These are phyloP conservation scores for Tragelaphus scriptus DNA, from an alignment of 2,113 vertebrate species.

Conservation along the genomic window DNA sequence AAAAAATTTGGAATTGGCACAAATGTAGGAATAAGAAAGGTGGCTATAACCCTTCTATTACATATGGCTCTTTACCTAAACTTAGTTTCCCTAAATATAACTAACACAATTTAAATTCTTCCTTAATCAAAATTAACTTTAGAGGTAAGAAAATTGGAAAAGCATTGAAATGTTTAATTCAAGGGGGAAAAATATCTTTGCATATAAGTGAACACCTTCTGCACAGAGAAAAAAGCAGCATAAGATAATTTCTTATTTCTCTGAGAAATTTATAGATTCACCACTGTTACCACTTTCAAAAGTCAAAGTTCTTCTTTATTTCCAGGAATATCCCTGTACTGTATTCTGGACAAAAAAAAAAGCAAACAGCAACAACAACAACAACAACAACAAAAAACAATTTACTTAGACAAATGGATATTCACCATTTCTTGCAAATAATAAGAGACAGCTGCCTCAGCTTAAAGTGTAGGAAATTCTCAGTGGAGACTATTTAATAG, in stretches of 20 bases:
- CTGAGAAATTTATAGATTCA: background rate
- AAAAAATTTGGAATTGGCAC: background rate
- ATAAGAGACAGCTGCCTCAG: background rate
- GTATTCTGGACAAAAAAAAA: background rate
- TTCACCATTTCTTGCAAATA: background rate
- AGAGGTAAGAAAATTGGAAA: background rate
- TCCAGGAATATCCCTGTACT: background rate
- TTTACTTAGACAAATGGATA: background rate
- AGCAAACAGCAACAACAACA: background rate
- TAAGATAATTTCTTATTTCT: background rate
- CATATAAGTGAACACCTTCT: background rate
- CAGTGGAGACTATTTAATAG: background rate
- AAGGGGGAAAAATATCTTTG: background rate
- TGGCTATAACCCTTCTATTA: background rate
- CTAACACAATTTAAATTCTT: background rate
- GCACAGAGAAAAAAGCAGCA: background rate
- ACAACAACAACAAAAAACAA: background rate
- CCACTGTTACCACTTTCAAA: background rate
- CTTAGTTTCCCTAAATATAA: background rate
- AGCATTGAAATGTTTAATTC: background rate
- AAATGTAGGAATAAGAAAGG: background rate
- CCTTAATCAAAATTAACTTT: background rate
- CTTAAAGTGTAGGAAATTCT: background rate
- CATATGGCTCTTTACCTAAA: background rate
- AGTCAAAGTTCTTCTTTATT: background rate